A percentile compares a stretch with the other conserved stretches of the same genome.
Evolutionary conservation across 2,888 invertebrate species (phyloP).

Genomic region (Steinernema scapterisci): DNA sequence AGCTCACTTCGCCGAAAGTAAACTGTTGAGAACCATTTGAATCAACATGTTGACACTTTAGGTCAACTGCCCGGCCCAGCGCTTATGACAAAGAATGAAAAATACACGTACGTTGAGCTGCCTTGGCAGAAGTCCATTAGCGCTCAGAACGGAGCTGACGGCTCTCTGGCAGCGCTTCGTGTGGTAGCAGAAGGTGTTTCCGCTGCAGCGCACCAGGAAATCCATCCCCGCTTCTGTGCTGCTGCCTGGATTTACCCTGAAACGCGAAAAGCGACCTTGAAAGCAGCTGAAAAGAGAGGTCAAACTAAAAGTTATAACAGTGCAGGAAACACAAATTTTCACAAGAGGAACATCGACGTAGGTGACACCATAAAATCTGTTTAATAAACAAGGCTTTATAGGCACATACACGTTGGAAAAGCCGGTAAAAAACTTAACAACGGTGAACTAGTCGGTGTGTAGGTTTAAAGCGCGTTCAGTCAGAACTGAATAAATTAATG

Average conservation of each 20-base stretch:
- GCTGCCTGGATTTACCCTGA: slow-evolving; percentile 20
- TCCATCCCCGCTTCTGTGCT: slow-evolving; percentile 39
- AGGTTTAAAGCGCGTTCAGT: not conserved
- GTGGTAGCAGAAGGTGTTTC: slow-evolving; percentile 44
- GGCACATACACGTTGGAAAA: slow-evolving; percentile 3
- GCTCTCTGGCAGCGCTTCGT: slow-evolving; percentile 38
- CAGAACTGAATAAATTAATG: not conserved
- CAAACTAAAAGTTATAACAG: slow-evolving; percentile 1
- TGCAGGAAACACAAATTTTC: not conserved
- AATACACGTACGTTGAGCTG: not conserved
- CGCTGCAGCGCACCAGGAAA: slow-evolving; percentile 45
- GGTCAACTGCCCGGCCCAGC: no score
- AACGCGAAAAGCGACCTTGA: no score
- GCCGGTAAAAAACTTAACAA: slow-evolving; percentile 8
- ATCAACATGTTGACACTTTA: no score
- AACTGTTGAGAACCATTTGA: no score
- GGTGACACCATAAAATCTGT: slow-evolving; percentile 11
- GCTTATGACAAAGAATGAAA: no score
- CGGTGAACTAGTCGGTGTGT: not conserved
- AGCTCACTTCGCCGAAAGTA: no score
- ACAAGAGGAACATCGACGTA: no score
- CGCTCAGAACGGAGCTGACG: slow-evolving; percentile 35
- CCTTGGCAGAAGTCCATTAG: slow-evolving; percentile 3
- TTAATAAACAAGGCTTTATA: slow-evolving; percentile 18
- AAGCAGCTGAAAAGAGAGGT: not conserved